Percentiles rank a stretch among this genome's conserved stretches.
These are phyloP conservation scores for Apis dorsata DNA, from an alignment of 1,140 invertebrate genomes.

Conservation along the genomic window DNA sequence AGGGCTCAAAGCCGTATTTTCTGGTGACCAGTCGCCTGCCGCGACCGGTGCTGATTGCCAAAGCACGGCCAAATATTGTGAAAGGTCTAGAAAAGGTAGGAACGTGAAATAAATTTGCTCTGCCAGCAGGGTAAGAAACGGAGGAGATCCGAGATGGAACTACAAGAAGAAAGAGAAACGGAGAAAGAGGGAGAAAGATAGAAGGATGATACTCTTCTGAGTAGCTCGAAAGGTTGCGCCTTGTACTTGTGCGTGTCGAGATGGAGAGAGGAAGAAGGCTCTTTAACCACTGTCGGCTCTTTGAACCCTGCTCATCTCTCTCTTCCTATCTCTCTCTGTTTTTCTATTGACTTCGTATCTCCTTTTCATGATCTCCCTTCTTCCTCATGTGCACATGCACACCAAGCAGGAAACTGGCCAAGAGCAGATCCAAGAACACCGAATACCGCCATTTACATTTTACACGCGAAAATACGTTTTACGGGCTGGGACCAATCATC, in stretches of 20 bases:
- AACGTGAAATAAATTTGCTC: constrained; percentile 78
- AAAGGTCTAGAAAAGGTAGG: constrained; percentile 81
- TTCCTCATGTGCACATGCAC: constrained; percentile 9
- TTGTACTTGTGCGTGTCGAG: constrained; percentile 69
- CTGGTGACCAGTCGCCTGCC: constrained; percentile 68
- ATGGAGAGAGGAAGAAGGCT: constrained; percentile 69
- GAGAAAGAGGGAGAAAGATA: constrained; percentile 50
- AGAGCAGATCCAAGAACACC: constrained; percentile 31
- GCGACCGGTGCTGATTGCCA: constrained; percentile 65
- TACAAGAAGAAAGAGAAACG: constrained; percentile 40
- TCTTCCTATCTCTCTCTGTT: constrained; percentile 31
- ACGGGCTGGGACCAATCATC: constrained; percentile 75
- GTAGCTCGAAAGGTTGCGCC: constrained; percentile 66
- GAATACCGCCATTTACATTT: constrained; percentile 76
- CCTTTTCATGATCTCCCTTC: constrained; percentile 47
- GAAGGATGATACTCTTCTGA: constrained; percentile 58
- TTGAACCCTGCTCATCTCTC: constrained; percentile 71
- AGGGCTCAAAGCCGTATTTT: constrained; percentile 76
- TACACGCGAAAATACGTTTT: constrained; percentile 77
- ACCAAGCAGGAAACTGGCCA: constrained; percentile 27
- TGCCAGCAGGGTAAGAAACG: constrained; percentile 43
- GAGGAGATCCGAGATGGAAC: constrained; percentile 1
- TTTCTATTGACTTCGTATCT: background rate
- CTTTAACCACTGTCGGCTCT: constrained; percentile 79
- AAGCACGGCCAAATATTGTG: constrained; percentile 80